Percentiles rank a stretch among this genome's conserved stretches.
phyloP scores from a whole-genome alignment of 2,113 vertebrate species.

The Cacatua alba region DNA sequence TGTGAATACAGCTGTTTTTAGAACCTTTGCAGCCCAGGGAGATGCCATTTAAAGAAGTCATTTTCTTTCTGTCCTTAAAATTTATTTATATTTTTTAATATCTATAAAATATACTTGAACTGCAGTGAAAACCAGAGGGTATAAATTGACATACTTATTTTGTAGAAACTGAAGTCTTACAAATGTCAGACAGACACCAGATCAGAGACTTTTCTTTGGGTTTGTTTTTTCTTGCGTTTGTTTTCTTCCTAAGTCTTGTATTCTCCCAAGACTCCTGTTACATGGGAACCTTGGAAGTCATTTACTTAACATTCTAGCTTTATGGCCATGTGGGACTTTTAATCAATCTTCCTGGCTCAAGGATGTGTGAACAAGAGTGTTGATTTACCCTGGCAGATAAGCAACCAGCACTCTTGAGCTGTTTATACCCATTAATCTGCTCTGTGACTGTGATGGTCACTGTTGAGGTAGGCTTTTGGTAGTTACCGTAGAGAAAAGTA shows the following conservation, averaged over 20 bases:
- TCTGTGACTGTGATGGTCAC: background rate
- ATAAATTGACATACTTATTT: background rate
- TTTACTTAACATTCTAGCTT: slow-evolving; percentile 25
- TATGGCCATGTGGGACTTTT: background rate
- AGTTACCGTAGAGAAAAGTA: background rate
- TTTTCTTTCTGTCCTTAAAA: background rate
- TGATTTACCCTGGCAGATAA: slow-evolving; percentile 57
- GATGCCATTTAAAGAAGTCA: background rate
- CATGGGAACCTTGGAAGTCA: slow-evolving; percentile 12
- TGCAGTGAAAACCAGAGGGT: background rate
- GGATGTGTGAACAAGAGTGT: slow-evolving; percentile 51
- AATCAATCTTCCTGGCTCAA: slow-evolving; percentile 45
- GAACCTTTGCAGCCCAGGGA: background rate
- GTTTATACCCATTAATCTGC: slow-evolving; percentile 40
- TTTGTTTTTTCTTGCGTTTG: background rate
- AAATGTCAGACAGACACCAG: background rate
- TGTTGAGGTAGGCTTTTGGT: background rate
- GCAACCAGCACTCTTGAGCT: background rate
- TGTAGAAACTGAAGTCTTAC: background rate
- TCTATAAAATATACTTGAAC: background rate
- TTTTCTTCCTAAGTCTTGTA: background rate
- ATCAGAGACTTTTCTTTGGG: background rate
- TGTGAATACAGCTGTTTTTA: background rate
- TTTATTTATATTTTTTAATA: background rate
- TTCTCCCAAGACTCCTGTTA: background rate